Percentiles rank a stretch among this genome's conserved stretches.
Conservation (phyloP, 2,888 invertebrate genomes). For the Seladonia tumulorum region DNA sequence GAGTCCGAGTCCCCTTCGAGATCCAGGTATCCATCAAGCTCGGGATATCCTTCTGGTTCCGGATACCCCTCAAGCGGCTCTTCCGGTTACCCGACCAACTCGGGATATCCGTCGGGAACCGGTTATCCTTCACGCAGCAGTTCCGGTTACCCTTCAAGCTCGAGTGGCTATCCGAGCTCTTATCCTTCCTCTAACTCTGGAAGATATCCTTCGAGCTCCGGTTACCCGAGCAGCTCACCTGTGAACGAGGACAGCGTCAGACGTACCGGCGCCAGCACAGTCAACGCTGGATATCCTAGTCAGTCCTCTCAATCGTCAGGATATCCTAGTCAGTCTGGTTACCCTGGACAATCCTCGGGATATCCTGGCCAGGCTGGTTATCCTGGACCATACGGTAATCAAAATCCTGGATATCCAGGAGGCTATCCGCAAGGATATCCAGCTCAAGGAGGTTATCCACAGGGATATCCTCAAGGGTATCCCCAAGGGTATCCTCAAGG, state of each 20-base stretch:
- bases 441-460: conserved; percentile 49
- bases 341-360: conserved; percentile 54
- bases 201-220: conserved; percentile 50
- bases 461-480: conserved; percentile 58
- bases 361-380: conserved; percentile 63
- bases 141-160: conserved; percentile 53
- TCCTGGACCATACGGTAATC: conserved; percentile 58
- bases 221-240: conserved; percentile 44
- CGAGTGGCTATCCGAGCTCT: conserved; percentile 50
- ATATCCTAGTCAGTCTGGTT: conserved; percentile 60
- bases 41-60: conserved; percentile 49
- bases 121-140: conserved; percentile 49
- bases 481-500: conserved; percentile 60
- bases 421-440: conserved; percentile 58
- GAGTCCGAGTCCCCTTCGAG: conserved; percentile 47
- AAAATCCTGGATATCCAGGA: conserved; percentile 36
- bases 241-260: conserved; percentile 49
- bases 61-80: conserved; percentile 38
- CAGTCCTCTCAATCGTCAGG: conserved; percentile 46
- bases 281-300: conserved; percentile 67
- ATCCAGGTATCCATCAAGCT: conserved; percentile 28
- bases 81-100: conserved; percentile 34
- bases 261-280: conserved; percentile 61
- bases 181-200: conserved; percentile 51
- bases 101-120: conserved; percentile 45